Evolutionary conservation across 2,113 vertebrate genomes (phyloP).

Genomic region (Rhabdomys dilectus): DNA sequence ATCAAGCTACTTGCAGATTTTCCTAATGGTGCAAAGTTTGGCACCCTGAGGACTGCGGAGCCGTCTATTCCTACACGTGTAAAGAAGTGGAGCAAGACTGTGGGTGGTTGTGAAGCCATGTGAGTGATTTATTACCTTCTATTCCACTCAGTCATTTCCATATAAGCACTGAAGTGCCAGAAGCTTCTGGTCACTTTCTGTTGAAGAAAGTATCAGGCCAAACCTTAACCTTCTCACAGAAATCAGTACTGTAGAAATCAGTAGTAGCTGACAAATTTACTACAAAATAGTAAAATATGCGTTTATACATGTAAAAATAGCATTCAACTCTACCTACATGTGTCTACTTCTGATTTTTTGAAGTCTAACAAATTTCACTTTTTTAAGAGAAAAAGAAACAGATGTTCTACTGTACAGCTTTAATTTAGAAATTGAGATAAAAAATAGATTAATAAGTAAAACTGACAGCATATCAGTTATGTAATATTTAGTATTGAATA

Average conservation of each 20-base stretch:
- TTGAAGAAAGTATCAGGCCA: background rate
- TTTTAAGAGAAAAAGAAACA: background rate
- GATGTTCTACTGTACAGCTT: background rate
- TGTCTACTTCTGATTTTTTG: slow-evolving; percentile 39
- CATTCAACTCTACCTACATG: background rate
- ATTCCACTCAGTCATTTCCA: slow-evolving; percentile 74
- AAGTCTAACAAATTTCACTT: background rate
- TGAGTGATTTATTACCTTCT: slow-evolving; percentile 72
- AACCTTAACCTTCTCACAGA: background rate
- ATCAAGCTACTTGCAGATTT: slow-evolving; percentile 80
- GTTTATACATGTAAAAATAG: background rate
- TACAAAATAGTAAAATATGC: slow-evolving; percentile 10
- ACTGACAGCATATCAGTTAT: background rate
- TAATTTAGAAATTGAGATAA: background rate
- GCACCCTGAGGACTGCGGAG: slow-evolving; percentile 77
- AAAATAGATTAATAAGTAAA: slow-evolving; percentile 32
- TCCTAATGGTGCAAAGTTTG: slow-evolving; percentile 81
- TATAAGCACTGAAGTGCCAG: slow-evolving; percentile 68
- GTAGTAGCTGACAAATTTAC: background rate
- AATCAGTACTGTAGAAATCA: background rate
- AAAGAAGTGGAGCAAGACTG: slow-evolving; percentile 76
- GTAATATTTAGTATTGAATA: slow-evolving; percentile 47
- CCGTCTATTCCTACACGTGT: slow-evolving; percentile 71
- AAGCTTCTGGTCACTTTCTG: slow-evolving; percentile 57
- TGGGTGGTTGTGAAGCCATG: slow-evolving; percentile 74